Evolutionary conservation across 2,113 vertebrate genomes (phyloP).

Genomic region (Aegithalos caudatus): DNA sequence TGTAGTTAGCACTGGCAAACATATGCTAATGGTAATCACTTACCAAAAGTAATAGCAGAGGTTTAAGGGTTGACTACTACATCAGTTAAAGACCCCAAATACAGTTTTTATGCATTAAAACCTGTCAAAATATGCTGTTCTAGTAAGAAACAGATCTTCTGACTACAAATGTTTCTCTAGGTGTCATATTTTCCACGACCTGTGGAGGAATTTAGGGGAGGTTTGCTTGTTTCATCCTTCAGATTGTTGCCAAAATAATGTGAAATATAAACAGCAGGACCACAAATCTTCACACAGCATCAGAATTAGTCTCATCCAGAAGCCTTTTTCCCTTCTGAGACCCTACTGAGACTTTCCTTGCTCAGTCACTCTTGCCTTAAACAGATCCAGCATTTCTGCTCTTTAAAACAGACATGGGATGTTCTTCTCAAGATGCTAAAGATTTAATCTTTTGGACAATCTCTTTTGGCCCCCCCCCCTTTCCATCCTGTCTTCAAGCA

Average conservation of each 20-base stretch:
- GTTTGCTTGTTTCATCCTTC: neutral
- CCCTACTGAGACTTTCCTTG: neutral
- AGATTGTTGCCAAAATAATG: neutral
- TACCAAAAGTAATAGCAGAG: neutral
- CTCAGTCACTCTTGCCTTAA: neutral
- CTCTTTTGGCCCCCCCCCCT: neutral
- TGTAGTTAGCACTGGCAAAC: neutral
- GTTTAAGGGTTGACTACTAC: neutral
- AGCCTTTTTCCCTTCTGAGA: neutral
- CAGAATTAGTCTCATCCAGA: neutral
- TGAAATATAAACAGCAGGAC: neutral
- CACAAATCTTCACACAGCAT: neutral
- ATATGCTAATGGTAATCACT: neutral
- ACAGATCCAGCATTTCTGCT: neutral
- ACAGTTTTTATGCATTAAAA: neutral
- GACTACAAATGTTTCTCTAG: neutral
- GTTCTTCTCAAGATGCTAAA: accelerated
- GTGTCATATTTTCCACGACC: neutral
- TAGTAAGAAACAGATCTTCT: neutral
- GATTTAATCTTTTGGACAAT: neutral
- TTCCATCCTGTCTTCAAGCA: neutral
- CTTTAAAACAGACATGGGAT: neutral
- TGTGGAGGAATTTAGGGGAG: neutral
- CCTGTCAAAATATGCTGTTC: neutral
- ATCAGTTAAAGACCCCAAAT: neutral